Evolutionary conservation across 2,797 vertebrate species (phyloP).

Genomic region (Xyrichtys novacula): DNA sequence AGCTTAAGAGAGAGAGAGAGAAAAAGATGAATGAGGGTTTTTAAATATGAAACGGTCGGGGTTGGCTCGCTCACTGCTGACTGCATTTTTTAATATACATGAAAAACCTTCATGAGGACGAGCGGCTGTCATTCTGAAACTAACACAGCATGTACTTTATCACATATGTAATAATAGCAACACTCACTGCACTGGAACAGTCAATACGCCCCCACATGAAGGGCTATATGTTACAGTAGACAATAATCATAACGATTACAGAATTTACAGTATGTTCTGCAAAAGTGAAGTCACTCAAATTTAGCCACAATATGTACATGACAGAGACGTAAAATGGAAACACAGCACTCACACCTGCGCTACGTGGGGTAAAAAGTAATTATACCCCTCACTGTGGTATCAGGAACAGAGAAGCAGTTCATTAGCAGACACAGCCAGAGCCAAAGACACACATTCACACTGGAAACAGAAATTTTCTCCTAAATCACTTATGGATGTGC

Average conservation of each 20-base stretch:
- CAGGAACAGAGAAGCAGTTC: neutral
- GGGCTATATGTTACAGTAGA: neutral
- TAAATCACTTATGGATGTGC: too few species aligned
- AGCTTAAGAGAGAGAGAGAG: conserved; percentile 8
- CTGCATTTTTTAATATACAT: conserved; percentile 20
- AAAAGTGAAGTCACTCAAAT: neutral
- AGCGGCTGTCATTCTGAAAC: neutral
- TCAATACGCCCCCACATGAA: neutral
- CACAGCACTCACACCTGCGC: neutral
- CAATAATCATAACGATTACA: neutral
- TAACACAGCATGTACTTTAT: too few species aligned
- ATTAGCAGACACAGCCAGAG: neutral
- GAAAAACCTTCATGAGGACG: neutral
- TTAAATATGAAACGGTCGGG: conserved; percentile 28
- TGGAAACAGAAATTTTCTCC: too few species aligned
- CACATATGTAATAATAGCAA: too few species aligned
- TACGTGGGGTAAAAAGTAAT: neutral
- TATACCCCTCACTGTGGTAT: neutral
- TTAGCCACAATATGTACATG: neutral
- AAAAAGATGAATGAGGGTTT: conserved; percentile 31
- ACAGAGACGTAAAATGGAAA: neutral
- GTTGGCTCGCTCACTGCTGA: conserved; percentile 43
- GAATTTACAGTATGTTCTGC: neutral
- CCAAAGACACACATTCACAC: neutral
- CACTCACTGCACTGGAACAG: conserved; percentile 17